A percentile compares a stretch with the other conserved stretches of the same genome.
These are phyloP conservation scores for Megatriorchis doriae DNA, from an alignment of 2,113 vertebrate species.

Conservation along the genomic window DNA sequence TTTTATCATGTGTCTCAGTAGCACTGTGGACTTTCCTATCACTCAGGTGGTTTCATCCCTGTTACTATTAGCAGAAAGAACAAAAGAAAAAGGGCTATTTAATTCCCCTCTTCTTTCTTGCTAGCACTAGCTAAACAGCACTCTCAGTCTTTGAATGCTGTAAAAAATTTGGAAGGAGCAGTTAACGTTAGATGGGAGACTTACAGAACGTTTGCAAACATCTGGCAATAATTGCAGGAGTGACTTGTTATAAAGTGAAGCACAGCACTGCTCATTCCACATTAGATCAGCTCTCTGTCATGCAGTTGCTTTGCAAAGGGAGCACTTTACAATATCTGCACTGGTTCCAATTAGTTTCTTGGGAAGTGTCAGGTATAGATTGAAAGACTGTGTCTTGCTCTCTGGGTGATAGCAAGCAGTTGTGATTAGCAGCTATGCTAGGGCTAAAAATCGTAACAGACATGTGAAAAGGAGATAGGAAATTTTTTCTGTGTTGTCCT, in stretches of 20 bases:
- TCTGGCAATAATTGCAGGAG: constrained; percentile 1
- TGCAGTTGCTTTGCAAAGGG: neutral
- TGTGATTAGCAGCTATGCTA: neutral
- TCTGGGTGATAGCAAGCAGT: neutral
- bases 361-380: neutral
- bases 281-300: neutral
- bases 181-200: neutral
- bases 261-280: neutral
- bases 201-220: neutral
- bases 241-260: neutral
- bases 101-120: neutral
- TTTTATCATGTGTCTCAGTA: neutral
- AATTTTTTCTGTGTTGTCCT: neutral
- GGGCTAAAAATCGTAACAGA: neutral
- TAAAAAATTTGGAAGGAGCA: neutral
- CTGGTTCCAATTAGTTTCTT: neutral
- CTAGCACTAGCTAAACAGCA: neutral
- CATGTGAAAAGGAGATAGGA: neutral
- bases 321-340: neutral
- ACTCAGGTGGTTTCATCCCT: neutral
- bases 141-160: neutral
- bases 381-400: neutral
- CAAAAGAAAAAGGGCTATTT: neutral
- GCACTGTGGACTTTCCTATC: neutral
- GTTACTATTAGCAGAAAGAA: neutral